Evolutionary conservation across 2,797 vertebrate genomes (phyloP).

Genomic region (Graptemys geographica): DNA sequence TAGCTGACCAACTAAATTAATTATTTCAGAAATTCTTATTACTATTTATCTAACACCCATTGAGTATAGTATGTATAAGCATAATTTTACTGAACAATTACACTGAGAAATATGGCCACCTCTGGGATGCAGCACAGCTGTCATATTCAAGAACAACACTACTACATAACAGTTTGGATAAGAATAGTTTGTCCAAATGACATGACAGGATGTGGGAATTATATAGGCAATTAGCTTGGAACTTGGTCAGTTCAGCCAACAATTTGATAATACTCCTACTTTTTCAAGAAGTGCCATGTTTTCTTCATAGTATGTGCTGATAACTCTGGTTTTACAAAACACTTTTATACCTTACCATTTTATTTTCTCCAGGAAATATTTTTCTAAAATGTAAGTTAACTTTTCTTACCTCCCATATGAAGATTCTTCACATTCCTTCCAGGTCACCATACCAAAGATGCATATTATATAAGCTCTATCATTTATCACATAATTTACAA

Average conservation of each 20-base stretch:
- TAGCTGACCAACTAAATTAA: background rate
- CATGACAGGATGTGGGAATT: background rate
- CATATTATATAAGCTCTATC: background rate
- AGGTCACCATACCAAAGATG: background rate
- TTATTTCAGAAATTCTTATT: background rate
- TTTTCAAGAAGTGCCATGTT: background rate
- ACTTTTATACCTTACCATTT: background rate
- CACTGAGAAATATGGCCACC: background rate
- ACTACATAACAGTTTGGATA: background rate
- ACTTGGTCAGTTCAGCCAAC: background rate
- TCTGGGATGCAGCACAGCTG: background rate
- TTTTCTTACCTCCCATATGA: background rate
- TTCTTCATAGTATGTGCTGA: background rate
- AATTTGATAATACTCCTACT: background rate
- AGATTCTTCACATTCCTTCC: background rate
- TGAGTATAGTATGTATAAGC: background rate
- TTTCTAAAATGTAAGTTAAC: background rate
- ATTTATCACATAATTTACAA: background rate
- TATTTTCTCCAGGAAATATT: background rate
- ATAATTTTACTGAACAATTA: background rate
- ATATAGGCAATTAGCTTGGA: background rate
- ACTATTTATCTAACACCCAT: background rate
- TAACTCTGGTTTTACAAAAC: background rate
- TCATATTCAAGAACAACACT: background rate
- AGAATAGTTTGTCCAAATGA: background rate